phyloP scores from a whole-genome alignment of 2,888 invertebrate species.

The Lepidocyrtinus sp. region DNA sequence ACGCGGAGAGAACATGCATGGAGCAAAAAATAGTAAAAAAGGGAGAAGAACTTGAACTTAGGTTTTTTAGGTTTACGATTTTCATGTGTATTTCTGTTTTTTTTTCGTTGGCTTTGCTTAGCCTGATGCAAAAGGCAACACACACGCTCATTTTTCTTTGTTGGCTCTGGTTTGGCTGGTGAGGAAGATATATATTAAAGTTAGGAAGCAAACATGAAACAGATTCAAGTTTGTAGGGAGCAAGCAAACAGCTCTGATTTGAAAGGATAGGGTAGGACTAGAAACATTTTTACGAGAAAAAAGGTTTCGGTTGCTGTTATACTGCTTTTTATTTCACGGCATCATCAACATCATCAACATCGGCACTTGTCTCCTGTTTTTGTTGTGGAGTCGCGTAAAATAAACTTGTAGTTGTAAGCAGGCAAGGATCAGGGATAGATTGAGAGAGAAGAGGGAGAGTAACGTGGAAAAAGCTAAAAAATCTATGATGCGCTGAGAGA shows the following conservation, averaged over 20 bases:
- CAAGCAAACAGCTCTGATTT: slow-evolving; percentile 56
- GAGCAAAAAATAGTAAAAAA: slow-evolving; percentile 39
- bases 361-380: slow-evolving; percentile 53
- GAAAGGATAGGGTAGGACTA: slow-evolving; percentile 39
- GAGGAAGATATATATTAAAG: slow-evolving; percentile 42
- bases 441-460: too few species aligned
- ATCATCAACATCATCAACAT: slow-evolving; percentile 32
- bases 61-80: slow-evolving; percentile 30
- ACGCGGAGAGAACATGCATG: slow-evolving; percentile 3
- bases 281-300: slow-evolving; percentile 4
- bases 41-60: slow-evolving; percentile 58
- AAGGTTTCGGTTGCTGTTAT: slow-evolving; percentile 51
- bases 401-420: slow-evolving; percentile 35
- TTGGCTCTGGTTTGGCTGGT: slow-evolving; percentile 48
- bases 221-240: slow-evolving; percentile 62
- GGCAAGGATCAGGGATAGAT: neutral
- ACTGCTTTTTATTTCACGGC: slow-evolving; percentile 29
- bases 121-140: neutral
- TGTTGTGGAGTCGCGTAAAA: slow-evolving; percentile 27
- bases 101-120: too few species aligned
- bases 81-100: slow-evolving; percentile 32
- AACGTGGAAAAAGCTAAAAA: neutral
- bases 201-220: slow-evolving; percentile 55
- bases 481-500: neutral
- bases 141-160: slow-evolving; percentile 5